Evolutionary conservation across 2,797 vertebrate species (phyloP), one percentile per base, ranked within the genome.

Genomic region (Taenioides sp.): DNA sequence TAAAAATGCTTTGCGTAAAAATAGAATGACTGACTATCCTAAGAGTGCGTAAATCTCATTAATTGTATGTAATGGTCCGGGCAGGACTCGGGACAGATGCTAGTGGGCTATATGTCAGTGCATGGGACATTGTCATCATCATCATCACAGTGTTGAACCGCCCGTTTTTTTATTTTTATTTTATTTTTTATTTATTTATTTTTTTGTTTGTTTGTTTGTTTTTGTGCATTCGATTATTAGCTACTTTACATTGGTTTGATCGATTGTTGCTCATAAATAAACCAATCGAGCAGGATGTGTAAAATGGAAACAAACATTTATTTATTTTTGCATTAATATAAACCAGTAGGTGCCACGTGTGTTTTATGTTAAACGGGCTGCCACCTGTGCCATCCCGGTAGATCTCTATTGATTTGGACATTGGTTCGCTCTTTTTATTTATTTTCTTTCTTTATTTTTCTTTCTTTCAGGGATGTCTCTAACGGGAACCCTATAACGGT

Each of bases 1-100:
- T 14, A 59, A 31, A 82, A 62, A 60, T 64, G 70, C 43, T 76
- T 73, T 62, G 83, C 73, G 79, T 86, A 84, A 74, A 85, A 84
- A 60, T 14, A 40, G 18, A 23, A 40, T 20, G 14, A 69, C 52
- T 23, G 28, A 23, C 59, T 27, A 57, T 64, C 34, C 7, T 37
- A 55, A 22, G 10, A 60, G 70, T 77, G 70, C 34, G 28, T 65
- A 63, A 63, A 74, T 66, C 23, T 5, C 17, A 31, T 7, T 37
- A n/a, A 72, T 70, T 47, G 17, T 25, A 65, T 5, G 16, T 65
- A 12, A 18, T 34, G 14, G 47, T 40, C 17, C 20, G 52, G 59
- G 10, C 7, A 64, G 59, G 70, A 57, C 52, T 55, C 27, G 28
- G 40, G 10, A 5, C n/a, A 78, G 64, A 16, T 23, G 78, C 55